Conservation (phyloP, 2,113 vertebrate genomes). For the Trogon surrucura region DNA sequence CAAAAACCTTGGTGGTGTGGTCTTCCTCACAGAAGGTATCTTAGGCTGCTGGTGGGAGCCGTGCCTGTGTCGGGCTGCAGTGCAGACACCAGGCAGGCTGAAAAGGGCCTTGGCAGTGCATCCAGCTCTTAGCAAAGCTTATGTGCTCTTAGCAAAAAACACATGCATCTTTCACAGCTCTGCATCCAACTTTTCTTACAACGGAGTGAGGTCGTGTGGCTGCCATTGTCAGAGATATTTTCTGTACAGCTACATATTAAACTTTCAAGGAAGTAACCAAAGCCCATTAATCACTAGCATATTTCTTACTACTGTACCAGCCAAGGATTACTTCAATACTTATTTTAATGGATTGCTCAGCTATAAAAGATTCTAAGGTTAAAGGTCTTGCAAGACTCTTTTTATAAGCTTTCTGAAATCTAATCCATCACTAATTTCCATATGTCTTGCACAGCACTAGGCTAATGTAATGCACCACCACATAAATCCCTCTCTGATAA, state of each 20-base stretch:
- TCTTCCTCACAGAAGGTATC: too few species aligned
- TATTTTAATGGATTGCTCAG: conserved; percentile 32
- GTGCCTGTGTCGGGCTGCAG: not conserved
- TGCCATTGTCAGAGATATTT: not conserved
- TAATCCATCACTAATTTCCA: conserved; percentile 45
- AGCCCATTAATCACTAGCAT: not conserved
- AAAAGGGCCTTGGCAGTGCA: not conserved
- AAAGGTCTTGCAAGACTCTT: conserved; percentile 38
- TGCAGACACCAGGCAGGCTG: not conserved
- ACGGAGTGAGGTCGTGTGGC: not conserved
- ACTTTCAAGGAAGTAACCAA: not conserved
- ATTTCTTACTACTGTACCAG: not conserved
- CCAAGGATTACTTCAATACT: conserved; percentile 22
- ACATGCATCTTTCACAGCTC: not conserved
- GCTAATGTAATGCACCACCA: conserved; percentile 40
- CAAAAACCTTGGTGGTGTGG: fast-evolving
- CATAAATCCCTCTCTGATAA: conserved; percentile 31
- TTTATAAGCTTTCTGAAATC: conserved; percentile 53
- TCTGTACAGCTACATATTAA: not conserved
- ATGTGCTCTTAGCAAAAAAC: not conserved
- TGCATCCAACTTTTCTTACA: not conserved
- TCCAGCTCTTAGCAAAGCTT: not conserved
- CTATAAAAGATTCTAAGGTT: conserved; percentile 27
- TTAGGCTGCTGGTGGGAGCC: not conserved
- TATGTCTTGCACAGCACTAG: conserved; percentile 3